These are phyloP conservation scores for Syritta pipiens DNA, from an alignment of 2,888 invertebrate species.

Conservation along the genomic window DNA sequence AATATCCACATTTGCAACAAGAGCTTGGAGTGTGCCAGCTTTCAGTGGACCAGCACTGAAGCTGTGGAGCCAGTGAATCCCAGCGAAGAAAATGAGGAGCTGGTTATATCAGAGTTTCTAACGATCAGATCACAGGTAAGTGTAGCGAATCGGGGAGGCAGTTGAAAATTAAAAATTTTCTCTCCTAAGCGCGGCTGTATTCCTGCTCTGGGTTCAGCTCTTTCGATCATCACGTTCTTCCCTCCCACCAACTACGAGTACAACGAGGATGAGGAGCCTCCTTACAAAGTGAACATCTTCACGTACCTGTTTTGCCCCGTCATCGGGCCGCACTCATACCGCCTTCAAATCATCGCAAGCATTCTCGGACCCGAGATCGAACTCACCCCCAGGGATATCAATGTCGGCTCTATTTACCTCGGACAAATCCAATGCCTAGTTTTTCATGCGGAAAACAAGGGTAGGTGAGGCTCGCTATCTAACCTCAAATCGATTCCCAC, in stretches of 20 bases:
- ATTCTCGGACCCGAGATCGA: constrained; percentile 41
- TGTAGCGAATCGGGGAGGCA: too few species aligned
- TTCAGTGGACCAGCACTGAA: constrained; percentile 20
- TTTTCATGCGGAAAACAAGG: constrained; percentile 18
- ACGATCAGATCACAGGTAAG: constrained; percentile 24
- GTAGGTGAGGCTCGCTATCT: not conserved
- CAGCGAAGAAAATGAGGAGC: constrained; percentile 9
- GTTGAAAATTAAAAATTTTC: too few species aligned
- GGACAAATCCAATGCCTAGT: constrained; percentile 24
- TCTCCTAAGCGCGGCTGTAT: constrained; percentile 35
- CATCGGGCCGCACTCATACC: not conserved
- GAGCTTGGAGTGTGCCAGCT: constrained; percentile 22
- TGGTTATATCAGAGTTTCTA: constrained; percentile 19
- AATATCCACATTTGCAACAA: constrained; percentile 38
- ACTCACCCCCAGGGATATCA: constrained; percentile 3
- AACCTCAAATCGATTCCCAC: not conserved
- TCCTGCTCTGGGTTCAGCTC: constrained; percentile 25
- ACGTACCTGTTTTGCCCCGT: constrained; percentile 32
- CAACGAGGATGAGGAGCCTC: constrained; percentile 34
- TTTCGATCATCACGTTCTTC: constrained; percentile 25
- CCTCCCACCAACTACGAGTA: not conserved
- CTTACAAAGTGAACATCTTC: not conserved
- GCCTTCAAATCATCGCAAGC: constrained; percentile 17
- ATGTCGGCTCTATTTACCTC: constrained; percentile 18
- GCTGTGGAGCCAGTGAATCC: not conserved